phyloP scores from a whole-genome alignment of 1,140 invertebrate genomes.

The Colletes gigas region DNA sequence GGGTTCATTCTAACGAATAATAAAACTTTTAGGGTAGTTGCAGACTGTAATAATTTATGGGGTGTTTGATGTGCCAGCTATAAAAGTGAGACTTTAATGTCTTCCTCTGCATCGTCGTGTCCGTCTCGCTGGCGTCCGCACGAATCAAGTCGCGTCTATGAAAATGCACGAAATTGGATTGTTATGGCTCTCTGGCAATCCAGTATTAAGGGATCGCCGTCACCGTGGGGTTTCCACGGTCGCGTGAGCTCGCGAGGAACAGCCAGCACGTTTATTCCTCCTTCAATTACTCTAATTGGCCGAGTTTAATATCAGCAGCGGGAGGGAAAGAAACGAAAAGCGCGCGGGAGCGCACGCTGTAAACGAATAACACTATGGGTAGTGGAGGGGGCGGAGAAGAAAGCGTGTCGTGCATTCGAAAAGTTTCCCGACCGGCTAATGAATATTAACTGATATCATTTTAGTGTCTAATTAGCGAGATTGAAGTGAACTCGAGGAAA shows the following conservation, averaged over 20 bases:
- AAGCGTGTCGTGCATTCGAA: not conserved
- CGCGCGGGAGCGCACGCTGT: not conserved
- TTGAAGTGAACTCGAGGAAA: not conserved
- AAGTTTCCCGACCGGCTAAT: slow-evolving; percentile 3
- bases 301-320: slow-evolving; percentile 2
- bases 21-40: too few relatives aligned
- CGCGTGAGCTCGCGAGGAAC: slow-evolving; percentile 22
- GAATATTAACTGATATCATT: slow-evolving; percentile 21
- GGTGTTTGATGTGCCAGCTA: too few relatives aligned
- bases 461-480: slow-evolving; percentile 19
- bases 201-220: slow-evolving; percentile 25
- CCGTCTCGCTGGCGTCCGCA: too few relatives aligned
- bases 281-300: slow-evolving; percentile 54
- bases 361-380: slow-evolving; percentile 27
- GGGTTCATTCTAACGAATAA: too few relatives aligned
- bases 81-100: too few relatives aligned
- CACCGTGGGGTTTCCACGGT: slow-evolving; percentile 7
- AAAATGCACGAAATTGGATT: slow-evolving; percentile 31
- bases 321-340: not conserved
- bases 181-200: slow-evolving; percentile 28
- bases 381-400: not conserved
- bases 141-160: not conserved
- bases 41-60: too few relatives aligned
- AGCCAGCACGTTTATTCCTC: slow-evolving; percentile 24
- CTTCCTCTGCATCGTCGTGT: too few relatives aligned